These are phyloP conservation scores for Cyanoramphus novaezelandiae DNA, from an alignment of 2,113 vertebrate species.

Conservation along the genomic window DNA sequence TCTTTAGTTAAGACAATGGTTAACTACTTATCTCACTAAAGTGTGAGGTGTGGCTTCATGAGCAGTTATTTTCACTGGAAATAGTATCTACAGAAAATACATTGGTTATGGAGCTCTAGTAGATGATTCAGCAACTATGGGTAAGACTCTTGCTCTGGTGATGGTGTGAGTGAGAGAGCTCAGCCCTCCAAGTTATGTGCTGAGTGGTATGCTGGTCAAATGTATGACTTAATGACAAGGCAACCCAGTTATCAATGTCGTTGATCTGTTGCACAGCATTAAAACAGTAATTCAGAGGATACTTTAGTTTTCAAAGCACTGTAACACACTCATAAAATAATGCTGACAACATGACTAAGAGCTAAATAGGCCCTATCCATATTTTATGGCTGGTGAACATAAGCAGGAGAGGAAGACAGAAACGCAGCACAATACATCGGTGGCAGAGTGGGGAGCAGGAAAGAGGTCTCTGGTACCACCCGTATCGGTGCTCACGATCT, in stretches of 20 bases:
- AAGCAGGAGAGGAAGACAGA: background rate
- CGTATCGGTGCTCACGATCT: rapidly evolving
- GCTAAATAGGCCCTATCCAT: background rate
- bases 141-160: background rate
- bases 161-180: background rate
- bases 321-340: slow-evolving; percentile 28
- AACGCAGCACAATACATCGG: rapidly evolving
- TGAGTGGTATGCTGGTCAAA: background rate
- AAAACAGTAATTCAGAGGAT: slow-evolving; percentile 4
- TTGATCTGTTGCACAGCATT: slow-evolving; percentile 32
- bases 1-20: slow-evolving; percentile 44
- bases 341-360: slow-evolving; percentile 7
- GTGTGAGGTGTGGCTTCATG: slow-evolving; percentile 44
- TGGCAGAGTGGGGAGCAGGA: background rate
- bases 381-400: background rate
- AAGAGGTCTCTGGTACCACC: background rate
- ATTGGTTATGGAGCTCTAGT: background rate
- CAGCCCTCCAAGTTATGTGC: background rate
- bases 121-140: slow-evolving; percentile 14
- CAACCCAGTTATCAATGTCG: background rate
- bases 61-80: slow-evolving; percentile 52
- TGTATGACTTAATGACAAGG: background rate
- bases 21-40: slow-evolving; percentile 64
- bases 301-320: slow-evolving; percentile 40
- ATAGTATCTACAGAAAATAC: background rate